Conservation (phyloP, 2,888 invertebrate species). For the Hemithea aestivaria region DNA sequence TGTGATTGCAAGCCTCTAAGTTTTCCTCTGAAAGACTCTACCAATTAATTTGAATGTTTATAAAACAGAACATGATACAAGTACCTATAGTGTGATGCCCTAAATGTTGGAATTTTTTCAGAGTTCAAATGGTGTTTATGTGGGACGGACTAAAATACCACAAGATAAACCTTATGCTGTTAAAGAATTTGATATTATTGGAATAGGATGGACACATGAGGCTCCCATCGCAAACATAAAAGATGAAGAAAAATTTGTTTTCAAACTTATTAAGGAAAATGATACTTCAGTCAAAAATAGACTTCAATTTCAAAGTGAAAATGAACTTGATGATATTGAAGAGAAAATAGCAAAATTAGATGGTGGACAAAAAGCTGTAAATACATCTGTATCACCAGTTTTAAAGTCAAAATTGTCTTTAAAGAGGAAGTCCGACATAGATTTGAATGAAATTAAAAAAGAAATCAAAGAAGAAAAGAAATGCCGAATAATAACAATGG, state of each 20-base stretch:
- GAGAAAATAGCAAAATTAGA: conserved; percentile 36
- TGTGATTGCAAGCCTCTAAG: too few species aligned
- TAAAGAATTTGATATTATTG: conserved; percentile 68
- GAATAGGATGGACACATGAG: conserved; percentile 70
- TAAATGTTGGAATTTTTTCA: too few species aligned
- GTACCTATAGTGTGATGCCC: too few species aligned
- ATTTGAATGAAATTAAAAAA: conserved; percentile 27
- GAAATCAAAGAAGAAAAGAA: conserved; percentile 27
- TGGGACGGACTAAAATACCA: conserved; percentile 65
- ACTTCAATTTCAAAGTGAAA: conserved; percentile 51
- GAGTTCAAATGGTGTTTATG: conserved; percentile 81
- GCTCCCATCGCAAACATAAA: conserved; percentile 44
- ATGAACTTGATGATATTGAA: conserved; percentile 46
- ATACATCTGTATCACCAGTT: conserved; percentile 26
- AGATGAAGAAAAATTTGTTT: conserved; percentile 60
- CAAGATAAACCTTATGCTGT: conserved; percentile 51
- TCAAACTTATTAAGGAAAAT: conserved; percentile 47
- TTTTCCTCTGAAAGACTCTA: too few species aligned
- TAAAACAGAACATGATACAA: too few species aligned
- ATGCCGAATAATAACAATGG: conserved; percentile 14
- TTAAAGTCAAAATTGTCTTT: conserved; percentile 31
- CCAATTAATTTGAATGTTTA: too few species aligned
- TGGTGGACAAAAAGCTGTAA: conserved; percentile 7
- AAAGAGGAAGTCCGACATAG: conserved; percentile 47
- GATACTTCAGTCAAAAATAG: conserved; percentile 30